Base-by-base conservation (phyloP, 2,888 invertebrate genomes). In the Asteroscopus sphinx region DNA sequence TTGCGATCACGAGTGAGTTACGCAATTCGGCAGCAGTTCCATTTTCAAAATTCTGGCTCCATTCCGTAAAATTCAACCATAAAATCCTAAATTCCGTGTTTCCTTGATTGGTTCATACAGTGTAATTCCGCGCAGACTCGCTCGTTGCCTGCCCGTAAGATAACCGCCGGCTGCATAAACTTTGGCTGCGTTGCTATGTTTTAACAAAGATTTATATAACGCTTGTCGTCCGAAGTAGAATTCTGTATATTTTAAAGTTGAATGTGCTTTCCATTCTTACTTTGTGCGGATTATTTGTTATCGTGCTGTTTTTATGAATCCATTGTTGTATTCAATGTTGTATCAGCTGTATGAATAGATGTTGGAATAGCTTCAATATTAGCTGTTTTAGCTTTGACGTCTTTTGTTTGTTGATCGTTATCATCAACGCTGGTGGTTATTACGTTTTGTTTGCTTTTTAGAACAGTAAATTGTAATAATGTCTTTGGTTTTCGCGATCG, bases 191-290 rank as follows among this genome's bases (percentile, higher is more conserved):
- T 63, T 65, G 81, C 66, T 76, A 26, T 40, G 79, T 84, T 86
- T 81, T 80, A 86, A 83, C 84, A 74, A 79, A 83, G 86, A 87
- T 87, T 86, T 87, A 87, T 86, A 80, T 70, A 56, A 33, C 73
- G 66, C 70, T 67, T 75, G 79, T 80, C 81, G 73, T 70, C 76
- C 65, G 68, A 68, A 65, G 71, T 70, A 66, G 51, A 70, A 60
- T 59, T 44, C 42, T 48, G 58, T 75, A 69, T 70, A 70, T 75
- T 72, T 76, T 76, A 72, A 63, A 73, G 62, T 63, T 70, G 44
- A 45, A 63, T 65, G 44, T 61, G 49, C 35, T 72, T 55, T 53
- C 33, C 26, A 17, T 33, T 55, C 21, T 26, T 39, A 30, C 12
- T 53, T 55, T 65, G 47, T 52, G 7, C 6, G 33, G 47, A 58